Base-by-base conservation (phyloP, 2,797 vertebrate genomes). In the Acanthopagrus latus region DNA sequence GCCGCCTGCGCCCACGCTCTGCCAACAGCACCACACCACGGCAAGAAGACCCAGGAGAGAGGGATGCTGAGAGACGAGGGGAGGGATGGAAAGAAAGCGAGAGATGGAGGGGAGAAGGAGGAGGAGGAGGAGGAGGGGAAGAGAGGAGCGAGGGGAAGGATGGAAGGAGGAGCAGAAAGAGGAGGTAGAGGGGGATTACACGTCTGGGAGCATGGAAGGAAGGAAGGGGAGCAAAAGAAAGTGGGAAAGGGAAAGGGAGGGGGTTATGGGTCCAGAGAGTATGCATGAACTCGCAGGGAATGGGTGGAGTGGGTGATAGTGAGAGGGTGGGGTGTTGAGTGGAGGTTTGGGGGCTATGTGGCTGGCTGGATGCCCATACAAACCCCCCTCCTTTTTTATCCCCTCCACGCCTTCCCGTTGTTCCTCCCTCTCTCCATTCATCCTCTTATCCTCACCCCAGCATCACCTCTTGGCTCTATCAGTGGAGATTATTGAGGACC, bases 1-100 rank as follows among this genome's bases (percentile, higher is more conserved):
- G 92, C 94, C 93, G 94, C 92, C 94, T 95, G 94, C 90, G 92
- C 94, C 94, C 92, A 93, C 91, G 88, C 93, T 91, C 89, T 95
- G 94, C 94, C 94, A 95, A 93, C 91, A 93, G 88, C 88, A 84
- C 93, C 82, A 71, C 91, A 84, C 92, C 90, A 92, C 78, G 71
- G 91, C 85, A 87, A 91, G 89, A 91, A 91, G 91, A 93, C 92
- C 93, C 93, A 91, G 77, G 93, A 94, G 93, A 93, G 90, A 87
- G 78, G 84, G 90, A 92, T 91, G 88, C 88, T 87, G 88, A 91
- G 89, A 91, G 90, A 88, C 41, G 68, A 88, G 82, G 86, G 87
- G 77, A 90, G 80, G 84, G 82, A 90, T 75, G 78, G 80, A 85
- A 79, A 81, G 78, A 86, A 80, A 81, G 23, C 27, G 68, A 74